Evolutionary conservation across 1,140 invertebrate species (phyloP).

Genomic region (Achroia grisella): DNA sequence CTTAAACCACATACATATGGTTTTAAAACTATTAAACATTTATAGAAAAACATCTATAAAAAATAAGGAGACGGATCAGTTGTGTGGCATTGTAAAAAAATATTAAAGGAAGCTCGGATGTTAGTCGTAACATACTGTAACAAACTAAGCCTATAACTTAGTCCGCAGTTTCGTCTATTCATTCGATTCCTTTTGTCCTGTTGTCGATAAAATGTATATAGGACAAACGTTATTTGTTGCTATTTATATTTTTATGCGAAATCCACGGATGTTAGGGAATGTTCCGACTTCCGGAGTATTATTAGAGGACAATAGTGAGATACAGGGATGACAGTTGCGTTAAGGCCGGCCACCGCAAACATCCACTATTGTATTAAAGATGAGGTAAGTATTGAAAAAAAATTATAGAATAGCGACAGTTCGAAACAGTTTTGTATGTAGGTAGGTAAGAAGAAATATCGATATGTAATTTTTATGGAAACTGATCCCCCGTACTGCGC

Average conservation of each 20-base stretch:
- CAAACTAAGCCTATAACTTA: slow-evolving; percentile 20
- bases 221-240: slow-evolving; percentile 41
- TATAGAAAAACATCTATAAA: slow-evolving; percentile 19
- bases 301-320: slow-evolving; percentile 25
- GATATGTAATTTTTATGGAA: too few species aligned
- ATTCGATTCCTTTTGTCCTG: slow-evolving; percentile 26
- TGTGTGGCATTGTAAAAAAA: too few species aligned
- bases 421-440: too few species aligned
- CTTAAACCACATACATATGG: too few species aligned
- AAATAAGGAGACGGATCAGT: not conserved
- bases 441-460: too few species aligned
- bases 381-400: too few species aligned
- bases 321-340: slow-evolving; percentile 16
- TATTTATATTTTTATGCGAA: slow-evolving; percentile 48
- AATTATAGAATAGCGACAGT: too few species aligned
- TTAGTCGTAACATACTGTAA: slow-evolving; percentile 9
- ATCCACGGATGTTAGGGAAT: slow-evolving; percentile 22
- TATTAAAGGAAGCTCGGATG: slow-evolving; percentile 23
- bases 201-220: slow-evolving; percentile 34
- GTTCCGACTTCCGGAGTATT: slow-evolving; percentile 50
- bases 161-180: slow-evolving; percentile 20
- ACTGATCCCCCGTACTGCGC: too few species aligned
- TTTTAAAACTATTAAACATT: slow-evolving; percentile 23
- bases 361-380: not conserved
- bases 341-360: slow-evolving; percentile 29